A percentile compares a stretch with the other conserved stretches of the same genome.
phyloP scores from a whole-genome alignment of 2,113 vertebrate genomes.

The Ariopsis seemanni region DNA sequence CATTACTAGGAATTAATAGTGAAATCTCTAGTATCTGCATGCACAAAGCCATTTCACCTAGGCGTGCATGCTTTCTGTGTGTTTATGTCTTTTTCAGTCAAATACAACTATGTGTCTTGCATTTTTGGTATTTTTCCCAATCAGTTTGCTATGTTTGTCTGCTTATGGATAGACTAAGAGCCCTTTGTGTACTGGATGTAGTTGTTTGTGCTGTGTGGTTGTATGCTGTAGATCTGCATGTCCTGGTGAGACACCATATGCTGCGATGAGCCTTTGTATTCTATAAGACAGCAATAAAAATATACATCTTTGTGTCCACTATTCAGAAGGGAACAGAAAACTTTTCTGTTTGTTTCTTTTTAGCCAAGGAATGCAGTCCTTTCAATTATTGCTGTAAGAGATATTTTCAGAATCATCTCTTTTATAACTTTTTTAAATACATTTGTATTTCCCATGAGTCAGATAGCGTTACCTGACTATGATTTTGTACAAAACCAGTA shows the following conservation, averaged over 20 bases:
- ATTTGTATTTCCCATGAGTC: background rate
- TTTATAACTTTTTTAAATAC: background rate
- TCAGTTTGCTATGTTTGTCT: conserved; percentile 6
- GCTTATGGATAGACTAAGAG: conserved; percentile 2
- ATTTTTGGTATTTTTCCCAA: background rate
- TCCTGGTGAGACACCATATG: conserved; percentile 74
- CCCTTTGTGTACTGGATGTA: conserved; percentile 20
- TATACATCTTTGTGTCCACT: background rate
- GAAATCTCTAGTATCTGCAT: background rate
- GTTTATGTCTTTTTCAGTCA: background rate
- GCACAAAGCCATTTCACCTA: background rate
- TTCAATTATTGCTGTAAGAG: background rate
- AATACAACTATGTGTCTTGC: background rate
- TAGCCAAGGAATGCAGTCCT: background rate
- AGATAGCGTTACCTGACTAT: background rate
- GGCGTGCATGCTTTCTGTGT: background rate
- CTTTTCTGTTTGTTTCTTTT: background rate
- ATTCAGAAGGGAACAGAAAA: background rate
- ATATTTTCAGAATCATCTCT: background rate
- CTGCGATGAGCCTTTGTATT: conserved; percentile 51
- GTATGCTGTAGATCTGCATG: conserved; percentile 56
- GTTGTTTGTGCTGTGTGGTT: conserved; percentile 42
- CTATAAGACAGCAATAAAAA: conserved; percentile 4
- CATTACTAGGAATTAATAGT: background rate
- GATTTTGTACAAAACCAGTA: background rate